Conservation (phyloP, 2,113 vertebrate genomes). For the Xiphophorus hellerii region DNA sequence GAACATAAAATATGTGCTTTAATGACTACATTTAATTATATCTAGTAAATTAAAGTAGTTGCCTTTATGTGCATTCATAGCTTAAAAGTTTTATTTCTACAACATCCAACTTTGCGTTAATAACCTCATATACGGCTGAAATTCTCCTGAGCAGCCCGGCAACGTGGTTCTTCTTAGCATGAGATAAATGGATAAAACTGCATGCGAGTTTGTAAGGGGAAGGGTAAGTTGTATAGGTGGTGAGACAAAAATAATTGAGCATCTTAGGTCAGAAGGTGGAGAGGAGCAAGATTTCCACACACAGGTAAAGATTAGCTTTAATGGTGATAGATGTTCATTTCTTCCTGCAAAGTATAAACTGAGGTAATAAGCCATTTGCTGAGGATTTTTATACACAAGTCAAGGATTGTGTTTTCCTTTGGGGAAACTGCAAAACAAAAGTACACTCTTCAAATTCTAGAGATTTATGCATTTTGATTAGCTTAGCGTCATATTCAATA, state of each 20-base stretch:
- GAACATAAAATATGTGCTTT: background rate
- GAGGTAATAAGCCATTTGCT: constrained; percentile 7
- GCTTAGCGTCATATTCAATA: too few species aligned
- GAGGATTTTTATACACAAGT: background rate
- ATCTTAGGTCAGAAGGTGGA: constrained; percentile 22
- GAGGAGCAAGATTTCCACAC: constrained; percentile 7
- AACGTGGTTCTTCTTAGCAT: constrained; percentile 6
- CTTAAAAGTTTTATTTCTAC: background rate
- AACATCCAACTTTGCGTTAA: constrained; percentile 11
- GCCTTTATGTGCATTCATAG: background rate
- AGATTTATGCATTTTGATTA: too few species aligned
- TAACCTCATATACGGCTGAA: constrained; percentile 5
- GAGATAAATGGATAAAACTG: constrained; percentile 17
- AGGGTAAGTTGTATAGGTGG: constrained; percentile 8
- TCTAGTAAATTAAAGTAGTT: background rate
- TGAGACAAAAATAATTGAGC: constrained; percentile 21
- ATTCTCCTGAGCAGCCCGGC: constrained; percentile 28
- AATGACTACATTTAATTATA: constrained; percentile 1
- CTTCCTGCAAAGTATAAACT: constrained; percentile 22
- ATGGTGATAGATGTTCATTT: constrained; percentile 19
- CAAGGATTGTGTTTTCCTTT: background rate
- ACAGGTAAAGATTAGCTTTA: constrained; percentile 3
- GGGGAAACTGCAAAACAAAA: background rate
- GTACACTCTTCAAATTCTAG: background rate
- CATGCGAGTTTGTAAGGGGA: constrained; percentile 27